Conservation (phyloP, 2,888 invertebrate species). For the Sisyra nigra region DNA sequence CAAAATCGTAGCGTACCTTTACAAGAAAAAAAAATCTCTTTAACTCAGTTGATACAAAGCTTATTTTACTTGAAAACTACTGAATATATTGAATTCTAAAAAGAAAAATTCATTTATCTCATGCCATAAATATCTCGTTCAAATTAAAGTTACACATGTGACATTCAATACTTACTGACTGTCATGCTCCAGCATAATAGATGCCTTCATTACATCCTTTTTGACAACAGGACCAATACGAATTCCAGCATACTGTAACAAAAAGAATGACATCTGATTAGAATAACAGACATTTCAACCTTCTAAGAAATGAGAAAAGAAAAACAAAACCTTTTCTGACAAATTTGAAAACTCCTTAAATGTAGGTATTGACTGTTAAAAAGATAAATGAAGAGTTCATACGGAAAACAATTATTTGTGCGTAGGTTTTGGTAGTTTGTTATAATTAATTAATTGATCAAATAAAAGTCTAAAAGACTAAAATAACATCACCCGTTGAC, state of each 20-base stretch:
- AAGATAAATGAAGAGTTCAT: too few relatives aligned
- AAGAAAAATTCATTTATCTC: slow-evolving; percentile 5
- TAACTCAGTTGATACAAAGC: neutral
- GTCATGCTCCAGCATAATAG: slow-evolving; percentile 99
- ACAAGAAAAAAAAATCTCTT: slow-evolving; percentile 13
- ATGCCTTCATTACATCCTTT: slow-evolving; percentile 98
- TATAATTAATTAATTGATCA: too few relatives aligned
- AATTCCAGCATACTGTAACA: slow-evolving; percentile 85
- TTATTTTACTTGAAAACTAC: slow-evolving; percentile 14
- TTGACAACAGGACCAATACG: slow-evolving; percentile 99
- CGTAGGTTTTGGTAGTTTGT: too few relatives aligned
- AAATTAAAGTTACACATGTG: neutral
- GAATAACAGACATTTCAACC: neutral
- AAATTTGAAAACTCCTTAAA: too few relatives aligned
- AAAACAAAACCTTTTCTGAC: too few relatives aligned
- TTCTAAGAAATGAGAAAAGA: too few relatives aligned
- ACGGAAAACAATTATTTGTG: too few relatives aligned
- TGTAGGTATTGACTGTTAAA: too few relatives aligned
- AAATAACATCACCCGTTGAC: too few relatives aligned
- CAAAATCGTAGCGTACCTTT: slow-evolving; percentile 85
- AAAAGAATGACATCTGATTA: slow-evolving; percentile 14
- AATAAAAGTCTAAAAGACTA: too few relatives aligned
- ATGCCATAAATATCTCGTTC: too few relatives aligned
- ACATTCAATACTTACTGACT: slow-evolving; percentile 52
- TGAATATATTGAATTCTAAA: slow-evolving; percentile 8